Conservation (phyloP, 1,140 invertebrate species). For the Diuraphis noxia region DNA sequence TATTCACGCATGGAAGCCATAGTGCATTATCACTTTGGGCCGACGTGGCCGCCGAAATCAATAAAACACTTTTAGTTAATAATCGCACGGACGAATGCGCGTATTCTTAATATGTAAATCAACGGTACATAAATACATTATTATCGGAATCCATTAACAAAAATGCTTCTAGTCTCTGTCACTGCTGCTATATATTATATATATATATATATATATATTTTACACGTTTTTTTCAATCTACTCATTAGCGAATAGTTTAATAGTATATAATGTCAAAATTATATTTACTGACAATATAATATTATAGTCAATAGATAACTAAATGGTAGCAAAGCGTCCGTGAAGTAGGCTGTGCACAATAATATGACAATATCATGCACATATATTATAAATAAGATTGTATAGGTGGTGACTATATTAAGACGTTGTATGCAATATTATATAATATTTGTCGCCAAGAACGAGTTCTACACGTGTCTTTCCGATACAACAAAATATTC, state of each 20-base stretch:
- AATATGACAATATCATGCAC: neutral
- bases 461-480: neutral
- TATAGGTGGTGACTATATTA: neutral
- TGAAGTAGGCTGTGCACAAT: neutral
- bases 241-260: neutral
- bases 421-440: too few relatives aligned
- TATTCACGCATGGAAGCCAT: neutral
- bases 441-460: neutral
- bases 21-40: neutral
- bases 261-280: too few relatives aligned
- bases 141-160: neutral
- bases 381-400: neutral
- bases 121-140: neutral
- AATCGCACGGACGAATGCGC: neutral
- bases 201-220: too few relatives aligned
- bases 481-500: neutral
- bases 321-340: neutral
- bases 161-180: neutral
- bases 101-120: neutral
- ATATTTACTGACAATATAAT: neutral
- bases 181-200: neutral
- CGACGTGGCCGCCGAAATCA: neutral
- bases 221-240: neutral
- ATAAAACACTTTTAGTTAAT: constrained; percentile 10
- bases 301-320: too few relatives aligned